phyloP scores from a whole-genome alignment of 2,888 invertebrate species.

The Calameuta idolon region DNA sequence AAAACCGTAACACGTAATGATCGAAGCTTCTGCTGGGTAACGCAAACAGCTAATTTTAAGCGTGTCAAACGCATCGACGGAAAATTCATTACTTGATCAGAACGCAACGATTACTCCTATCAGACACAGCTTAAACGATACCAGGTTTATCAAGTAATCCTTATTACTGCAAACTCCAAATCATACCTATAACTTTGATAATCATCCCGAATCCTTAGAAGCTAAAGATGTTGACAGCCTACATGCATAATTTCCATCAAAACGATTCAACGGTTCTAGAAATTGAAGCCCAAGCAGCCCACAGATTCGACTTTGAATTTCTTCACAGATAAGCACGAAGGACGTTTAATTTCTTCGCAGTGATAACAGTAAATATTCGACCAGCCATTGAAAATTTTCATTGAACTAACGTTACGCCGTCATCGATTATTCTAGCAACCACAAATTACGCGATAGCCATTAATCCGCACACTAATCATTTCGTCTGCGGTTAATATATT shows the following conservation, averaged over 20 bases:
- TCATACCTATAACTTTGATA: neutral
- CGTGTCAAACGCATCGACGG: neutral
- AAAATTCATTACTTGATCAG: neutral
- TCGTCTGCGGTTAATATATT: neutral
- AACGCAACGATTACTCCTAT: neutral
- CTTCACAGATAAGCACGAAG: neutral
- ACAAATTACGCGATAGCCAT: neutral
- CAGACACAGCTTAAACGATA: neutral
- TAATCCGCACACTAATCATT: neutral
- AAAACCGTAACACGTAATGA: neutral
- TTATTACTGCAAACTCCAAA: neutral
- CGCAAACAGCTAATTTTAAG: neutral
- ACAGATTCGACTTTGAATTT: neutral
- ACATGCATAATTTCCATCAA: neutral
- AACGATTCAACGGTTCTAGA: neutral
- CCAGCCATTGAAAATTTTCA: neutral
- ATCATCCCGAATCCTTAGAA: neutral
- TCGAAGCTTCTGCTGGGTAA: too few species aligned
- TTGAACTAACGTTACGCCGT: neutral
- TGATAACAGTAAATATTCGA: neutral
- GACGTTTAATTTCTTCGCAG: neutral
- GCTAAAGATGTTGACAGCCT: neutral
- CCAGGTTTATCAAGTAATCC: neutral
- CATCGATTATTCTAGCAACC: neutral
- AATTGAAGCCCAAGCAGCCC: neutral